A percentile compares a stretch with the other conserved stretches of the same genome.
phyloP scores from a whole-genome alignment of 2,888 invertebrate species.

The Tiliacea aurago region DNA sequence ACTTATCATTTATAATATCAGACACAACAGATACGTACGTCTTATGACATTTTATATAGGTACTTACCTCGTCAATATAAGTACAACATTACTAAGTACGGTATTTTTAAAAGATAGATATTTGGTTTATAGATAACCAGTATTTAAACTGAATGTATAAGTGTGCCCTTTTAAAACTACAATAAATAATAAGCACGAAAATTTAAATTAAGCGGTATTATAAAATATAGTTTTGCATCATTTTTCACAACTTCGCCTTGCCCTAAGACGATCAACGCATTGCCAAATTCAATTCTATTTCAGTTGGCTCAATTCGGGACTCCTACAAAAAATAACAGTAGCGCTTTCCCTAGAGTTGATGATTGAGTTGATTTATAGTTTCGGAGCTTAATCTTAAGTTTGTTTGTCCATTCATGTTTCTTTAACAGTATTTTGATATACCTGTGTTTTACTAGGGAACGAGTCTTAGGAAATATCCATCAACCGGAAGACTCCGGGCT shows the following conservation, averaged over 20 bases:
- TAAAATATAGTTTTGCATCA: background rate
- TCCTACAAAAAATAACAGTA: background rate
- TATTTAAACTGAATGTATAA: constrained; percentile 2
- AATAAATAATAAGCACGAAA: background rate
- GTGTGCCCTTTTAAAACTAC: background rate
- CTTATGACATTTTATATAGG: no score
- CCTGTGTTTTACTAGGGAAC: no score
- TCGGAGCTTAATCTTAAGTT: background rate
- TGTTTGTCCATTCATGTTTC: no score
- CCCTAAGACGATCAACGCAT: background rate
- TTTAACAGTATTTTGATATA: no score
- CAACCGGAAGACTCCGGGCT: no score
- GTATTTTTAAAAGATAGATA: background rate
- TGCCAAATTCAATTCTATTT: constrained; percentile 35
- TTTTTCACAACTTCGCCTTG: background rate
- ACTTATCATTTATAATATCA: no score
- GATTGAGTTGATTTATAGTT: background rate
- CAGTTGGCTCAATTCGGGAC: background rate
- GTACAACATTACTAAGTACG: background rate
- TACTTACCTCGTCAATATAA: background rate
- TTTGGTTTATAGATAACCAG: background rate
- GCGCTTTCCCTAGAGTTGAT: background rate
- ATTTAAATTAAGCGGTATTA: background rate
- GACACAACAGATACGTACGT: no score
- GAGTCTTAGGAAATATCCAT: no score